Percentiles rank a stretch among this genome's conserved stretches.
Conservation (phyloP, 2,888 invertebrate species). For the Dasypolia templi region DNA sequence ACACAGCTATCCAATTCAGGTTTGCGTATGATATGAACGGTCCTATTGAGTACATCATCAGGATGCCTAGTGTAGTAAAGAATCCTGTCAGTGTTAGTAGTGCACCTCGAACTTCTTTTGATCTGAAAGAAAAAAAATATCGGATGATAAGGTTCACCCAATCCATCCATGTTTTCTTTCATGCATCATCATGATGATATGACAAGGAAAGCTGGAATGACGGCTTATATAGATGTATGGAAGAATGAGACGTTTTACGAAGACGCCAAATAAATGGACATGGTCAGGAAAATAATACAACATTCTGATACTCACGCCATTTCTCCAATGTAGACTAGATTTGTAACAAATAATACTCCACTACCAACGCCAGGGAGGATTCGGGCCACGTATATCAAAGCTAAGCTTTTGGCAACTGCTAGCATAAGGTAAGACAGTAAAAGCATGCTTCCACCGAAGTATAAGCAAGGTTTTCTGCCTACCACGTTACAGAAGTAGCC, state of each 20-base stretch:
- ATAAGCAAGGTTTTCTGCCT: constrained; percentile 72
- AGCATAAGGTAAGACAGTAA: constrained; percentile 63
- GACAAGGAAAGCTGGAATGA: background rate
- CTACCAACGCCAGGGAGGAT: constrained; percentile 11
- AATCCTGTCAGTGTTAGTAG: constrained; percentile 70
- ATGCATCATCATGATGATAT: background rate
- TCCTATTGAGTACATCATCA: constrained; percentile 68
- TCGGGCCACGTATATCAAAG: constrained; percentile 67
- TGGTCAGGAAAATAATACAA: background rate
- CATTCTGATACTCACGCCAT: constrained; percentile 44
- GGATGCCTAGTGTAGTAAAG: constrained; percentile 66
- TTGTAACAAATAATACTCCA: constrained; percentile 32
- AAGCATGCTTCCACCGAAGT: constrained; percentile 62
- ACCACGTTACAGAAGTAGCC: constrained; percentile 70
- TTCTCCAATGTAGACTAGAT: constrained; percentile 53
- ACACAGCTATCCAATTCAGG: constrained; percentile 64
- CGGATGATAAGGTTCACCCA: background rate
- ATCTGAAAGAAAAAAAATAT: constrained; percentile 69
- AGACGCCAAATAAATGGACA: background rate
- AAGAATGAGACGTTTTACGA: background rate
- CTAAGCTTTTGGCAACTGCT: constrained; percentile 60
- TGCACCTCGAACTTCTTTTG: constrained; percentile 74
- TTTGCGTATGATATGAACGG: constrained; percentile 68
- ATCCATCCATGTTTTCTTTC: background rate
- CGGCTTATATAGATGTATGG: background rate